Percentiles rank a stretch among this genome's conserved stretches.
phyloP scores from a whole-genome alignment of 2,113 vertebrate species.

The Phasianus colchicus region DNA sequence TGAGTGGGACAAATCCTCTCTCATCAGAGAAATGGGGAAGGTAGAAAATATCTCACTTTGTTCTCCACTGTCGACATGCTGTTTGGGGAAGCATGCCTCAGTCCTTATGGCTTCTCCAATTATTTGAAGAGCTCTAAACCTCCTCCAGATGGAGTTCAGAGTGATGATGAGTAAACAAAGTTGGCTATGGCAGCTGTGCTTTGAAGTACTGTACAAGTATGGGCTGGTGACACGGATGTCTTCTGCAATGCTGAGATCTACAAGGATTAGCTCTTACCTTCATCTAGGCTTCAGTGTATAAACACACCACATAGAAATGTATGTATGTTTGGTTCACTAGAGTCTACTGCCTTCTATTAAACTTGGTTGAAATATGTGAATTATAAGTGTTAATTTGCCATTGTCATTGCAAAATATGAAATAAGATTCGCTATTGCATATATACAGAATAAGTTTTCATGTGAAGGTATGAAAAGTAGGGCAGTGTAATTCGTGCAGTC shows the following conservation, averaged over 20 bases:
- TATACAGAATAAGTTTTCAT: background rate
- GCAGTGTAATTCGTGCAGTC: background rate
- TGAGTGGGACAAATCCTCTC: background rate
- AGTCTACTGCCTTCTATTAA: background rate
- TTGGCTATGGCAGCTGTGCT: background rate
- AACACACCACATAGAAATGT: background rate
- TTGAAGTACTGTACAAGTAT: background rate
- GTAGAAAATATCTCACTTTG: background rate
- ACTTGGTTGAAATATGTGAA: background rate
- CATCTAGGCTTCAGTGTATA: background rate
- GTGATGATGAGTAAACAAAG: slow-evolving; percentile 6
- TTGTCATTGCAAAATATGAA: background rate
- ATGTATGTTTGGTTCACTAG: background rate
- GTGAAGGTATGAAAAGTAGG: background rate
- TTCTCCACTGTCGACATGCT: background rate
- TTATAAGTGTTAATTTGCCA: background rate
- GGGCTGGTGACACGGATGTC: background rate
- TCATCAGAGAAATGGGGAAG: background rate
- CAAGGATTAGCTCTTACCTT: background rate
- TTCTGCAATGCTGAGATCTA: background rate
- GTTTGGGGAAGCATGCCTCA: background rate
- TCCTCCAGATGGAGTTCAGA: background rate
- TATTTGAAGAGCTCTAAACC: background rate
- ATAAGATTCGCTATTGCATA: background rate
- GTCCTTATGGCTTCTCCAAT: background rate